Percentiles rank a stretch among this genome's conserved stretches.
Conservation (phyloP, 2,113 vertebrate species). For the Callochromis pleurospilus region DNA sequence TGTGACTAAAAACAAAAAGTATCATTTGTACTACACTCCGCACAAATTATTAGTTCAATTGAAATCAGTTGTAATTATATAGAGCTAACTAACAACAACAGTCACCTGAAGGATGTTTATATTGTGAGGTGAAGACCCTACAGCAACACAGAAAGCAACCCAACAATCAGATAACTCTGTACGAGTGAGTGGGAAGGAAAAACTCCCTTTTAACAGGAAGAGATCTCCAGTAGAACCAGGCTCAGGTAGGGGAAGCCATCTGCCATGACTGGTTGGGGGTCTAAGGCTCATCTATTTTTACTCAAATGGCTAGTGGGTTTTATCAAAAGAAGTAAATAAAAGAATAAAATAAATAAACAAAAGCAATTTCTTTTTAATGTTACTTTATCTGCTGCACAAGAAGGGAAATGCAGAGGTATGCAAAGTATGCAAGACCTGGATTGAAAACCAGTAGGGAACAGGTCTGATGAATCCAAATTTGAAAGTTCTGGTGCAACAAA, state of each 20-base stretch:
- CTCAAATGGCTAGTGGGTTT: not conserved
- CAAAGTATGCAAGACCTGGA: not conserved
- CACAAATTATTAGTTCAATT: not conserved
- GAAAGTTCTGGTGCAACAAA: not conserved
- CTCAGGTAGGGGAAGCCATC: not conserved
- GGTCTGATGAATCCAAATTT: not conserved
- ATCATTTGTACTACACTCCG: not conserved
- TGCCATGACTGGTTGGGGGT: not conserved
- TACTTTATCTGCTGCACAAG: not conserved
- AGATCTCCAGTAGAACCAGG: not conserved
- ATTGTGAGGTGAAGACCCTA: not conserved
- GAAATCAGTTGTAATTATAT: not conserved
- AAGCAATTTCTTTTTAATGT: not conserved
- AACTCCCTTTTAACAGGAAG: not conserved
- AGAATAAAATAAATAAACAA: not conserved
- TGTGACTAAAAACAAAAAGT: not conserved
- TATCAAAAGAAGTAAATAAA: not conserved
- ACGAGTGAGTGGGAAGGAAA: not conserved
- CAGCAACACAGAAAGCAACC: not conserved
- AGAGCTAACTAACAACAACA: not conserved
- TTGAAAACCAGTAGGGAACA: not conserved
- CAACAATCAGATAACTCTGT: not conserved
- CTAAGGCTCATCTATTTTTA: not conserved
- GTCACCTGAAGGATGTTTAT: not conserved
- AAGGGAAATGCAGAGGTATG: not conserved